These are phyloP conservation scores for Alces alces DNA, from an alignment of 2,113 vertebrate species.

Conservation along the genomic window DNA sequence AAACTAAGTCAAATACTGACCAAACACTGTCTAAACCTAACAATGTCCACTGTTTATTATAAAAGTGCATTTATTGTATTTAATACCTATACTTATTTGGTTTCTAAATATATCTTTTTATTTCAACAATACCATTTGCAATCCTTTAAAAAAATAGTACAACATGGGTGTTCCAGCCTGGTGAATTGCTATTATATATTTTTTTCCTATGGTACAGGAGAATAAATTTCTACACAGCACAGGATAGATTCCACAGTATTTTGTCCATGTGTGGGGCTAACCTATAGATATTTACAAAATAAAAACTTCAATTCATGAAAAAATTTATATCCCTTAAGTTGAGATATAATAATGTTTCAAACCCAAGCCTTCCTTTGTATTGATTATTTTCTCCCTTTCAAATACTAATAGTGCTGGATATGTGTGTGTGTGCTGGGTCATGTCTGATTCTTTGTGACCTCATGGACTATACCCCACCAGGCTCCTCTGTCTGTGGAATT, in stretches of 20 bases:
- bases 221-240: not conserved
- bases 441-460: not conserved
- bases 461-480: not conserved
- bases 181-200: not conserved
- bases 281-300: not conserved
- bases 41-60: not conserved
- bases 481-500: not conserved
- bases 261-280: not conserved
- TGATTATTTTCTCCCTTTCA: not conserved
- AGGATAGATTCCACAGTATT: not conserved
- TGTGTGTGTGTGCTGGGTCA: not conserved
- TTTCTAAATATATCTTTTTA: not conserved
- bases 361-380: not conserved
- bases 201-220: not conserved
- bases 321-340: not conserved
- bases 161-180: not conserved
- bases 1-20: conserved; percentile 2
- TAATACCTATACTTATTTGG: not conserved
- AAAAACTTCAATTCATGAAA: not conserved
- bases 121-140: not conserved
- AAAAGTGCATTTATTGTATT: not conserved
- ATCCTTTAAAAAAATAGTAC: not conserved
- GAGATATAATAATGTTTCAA: not conserved
- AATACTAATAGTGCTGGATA: not conserved
- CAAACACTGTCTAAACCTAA: not conserved